Base-by-base conservation (phyloP, 2,797 vertebrate genomes). In the Zonotrichia albicollis region DNA sequence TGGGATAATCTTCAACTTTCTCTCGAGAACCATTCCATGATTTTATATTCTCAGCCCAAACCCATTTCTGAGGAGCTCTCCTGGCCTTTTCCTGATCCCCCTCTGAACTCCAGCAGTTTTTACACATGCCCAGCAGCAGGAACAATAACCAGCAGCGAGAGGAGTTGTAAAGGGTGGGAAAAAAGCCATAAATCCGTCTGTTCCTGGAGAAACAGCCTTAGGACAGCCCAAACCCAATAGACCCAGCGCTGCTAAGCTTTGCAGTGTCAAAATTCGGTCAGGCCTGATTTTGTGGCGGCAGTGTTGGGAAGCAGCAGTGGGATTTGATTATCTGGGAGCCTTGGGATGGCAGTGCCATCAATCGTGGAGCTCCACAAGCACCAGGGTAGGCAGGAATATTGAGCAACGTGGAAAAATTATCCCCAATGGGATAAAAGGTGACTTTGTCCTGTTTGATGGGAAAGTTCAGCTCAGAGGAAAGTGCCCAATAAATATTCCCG, bases 401-500 rank as follows among this genome's bases (percentile, higher is more conserved):
- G 60, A 82, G 30, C 19, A 73, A 30, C 0, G 0, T 17, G 51
- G 82, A 17, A 77, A 77, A 53, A 61, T 8, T 43, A 27, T 5
- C 38, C 14, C 53, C 21, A 32, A 18, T 6, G 60, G 73, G 17
- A 43, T 30, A 34, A 42, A 34, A 62, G 26, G 16, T 25, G 45
- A 48, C 18, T 65, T 65, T 16, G 12, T 20, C 29, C 16, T 15
- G 11, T 51, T 36, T 10, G 62, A 4, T 32, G 62, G 38, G 45
- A 2, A 45, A 22, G 6, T 45, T 60, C 1, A 1, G 26, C 36
- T 72, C n/a, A 12, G 25, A n/a, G 10, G 29, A 14, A 40, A 7
- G 12, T 4, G 32, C 18, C 10, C 0, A 0, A 26, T 1, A 16
- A 55, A 25, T 36, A 38, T 19, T 73, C 34, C 43, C 3, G 0